These are phyloP conservation scores for Aphodius granarius DNA, from an alignment of 2,888 invertebrate genomes.

Conservation along the genomic window DNA sequence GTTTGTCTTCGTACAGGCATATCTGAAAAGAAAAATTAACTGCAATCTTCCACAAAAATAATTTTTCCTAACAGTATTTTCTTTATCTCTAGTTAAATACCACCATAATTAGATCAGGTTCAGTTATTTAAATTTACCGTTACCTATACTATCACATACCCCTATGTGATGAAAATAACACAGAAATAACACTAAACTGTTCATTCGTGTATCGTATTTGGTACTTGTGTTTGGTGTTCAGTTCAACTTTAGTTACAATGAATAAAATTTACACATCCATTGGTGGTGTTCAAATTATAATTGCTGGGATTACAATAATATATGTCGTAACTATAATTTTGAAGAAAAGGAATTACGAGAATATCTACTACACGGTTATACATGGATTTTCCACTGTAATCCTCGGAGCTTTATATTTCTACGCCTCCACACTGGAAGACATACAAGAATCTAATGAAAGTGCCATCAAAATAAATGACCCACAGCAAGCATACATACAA, in stretches of 20 bases:
- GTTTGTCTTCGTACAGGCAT: constrained; percentile 50
- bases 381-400: constrained; percentile 45
- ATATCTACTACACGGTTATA: constrained; percentile 37
- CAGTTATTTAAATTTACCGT: constrained; percentile 18
- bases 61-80: constrained; percentile 4
- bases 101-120: background rate
- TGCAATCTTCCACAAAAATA: background rate
- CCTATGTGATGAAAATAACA: too few relatives aligned
- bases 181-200: too few relatives aligned
- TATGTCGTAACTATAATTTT: constrained; percentile 41
- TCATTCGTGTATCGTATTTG: too few relatives aligned
- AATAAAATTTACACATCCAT: constrained; percentile 43
- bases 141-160: constrained; percentile 16
- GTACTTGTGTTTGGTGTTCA: background rate
- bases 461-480: background rate
- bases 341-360: constrained; percentile 35
- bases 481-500: background rate
- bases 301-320: constrained; percentile 38
- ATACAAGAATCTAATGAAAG: background rate
- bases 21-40: constrained; percentile 31
- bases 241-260: constrained; percentile 38
- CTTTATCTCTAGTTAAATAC: background rate
- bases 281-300: constrained; percentile 40
- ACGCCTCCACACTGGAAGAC: constrained; percentile 26
- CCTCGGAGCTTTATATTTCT: constrained; percentile 47